Conservation (phyloP, 2,797 vertebrate species). For the Rhabdomys pumilio region DNA sequence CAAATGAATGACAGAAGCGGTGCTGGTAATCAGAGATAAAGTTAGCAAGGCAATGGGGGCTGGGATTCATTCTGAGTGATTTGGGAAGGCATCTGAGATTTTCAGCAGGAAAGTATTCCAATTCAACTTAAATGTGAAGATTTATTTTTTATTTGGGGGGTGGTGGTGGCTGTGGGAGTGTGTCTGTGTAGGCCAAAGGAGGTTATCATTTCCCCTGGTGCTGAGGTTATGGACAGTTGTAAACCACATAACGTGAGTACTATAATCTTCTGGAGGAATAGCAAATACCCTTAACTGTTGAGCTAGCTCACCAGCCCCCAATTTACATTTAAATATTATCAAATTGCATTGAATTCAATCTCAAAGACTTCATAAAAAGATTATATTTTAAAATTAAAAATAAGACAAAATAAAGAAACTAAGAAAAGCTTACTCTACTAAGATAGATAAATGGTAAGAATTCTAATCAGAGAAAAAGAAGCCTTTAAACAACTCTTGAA, state of each 20-base stretch:
- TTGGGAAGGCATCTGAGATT: not conserved
- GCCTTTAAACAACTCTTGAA: conserved; percentile 30
- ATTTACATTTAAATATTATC: not conserved
- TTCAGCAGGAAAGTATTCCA: not conserved
- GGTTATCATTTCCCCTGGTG: not conserved
- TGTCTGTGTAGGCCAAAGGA: not conserved
- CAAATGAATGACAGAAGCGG: not conserved
- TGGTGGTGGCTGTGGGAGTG: not conserved
- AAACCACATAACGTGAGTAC: not conserved
- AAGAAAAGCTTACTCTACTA: not conserved
- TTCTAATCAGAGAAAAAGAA: not conserved
- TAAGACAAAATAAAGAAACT: not conserved
- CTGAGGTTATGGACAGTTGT: not conserved
- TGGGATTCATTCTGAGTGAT: conserved; percentile 26
- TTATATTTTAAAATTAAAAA: not conserved
- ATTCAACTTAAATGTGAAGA: conserved; percentile 20
- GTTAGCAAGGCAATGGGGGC: not conserved
- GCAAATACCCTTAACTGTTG: not conserved
- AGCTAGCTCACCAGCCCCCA: not conserved
- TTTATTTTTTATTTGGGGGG: not conserved
- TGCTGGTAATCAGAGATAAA: not conserved
- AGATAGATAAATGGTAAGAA: not conserved
- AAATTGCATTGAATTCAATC: not conserved
- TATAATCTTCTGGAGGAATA: not conserved
- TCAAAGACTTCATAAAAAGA: not conserved